A percentile compares a stretch with the other conserved stretches of the same genome.
Conservation (phyloP, 2,797 vertebrate species). For the Onychomys torridus region DNA sequence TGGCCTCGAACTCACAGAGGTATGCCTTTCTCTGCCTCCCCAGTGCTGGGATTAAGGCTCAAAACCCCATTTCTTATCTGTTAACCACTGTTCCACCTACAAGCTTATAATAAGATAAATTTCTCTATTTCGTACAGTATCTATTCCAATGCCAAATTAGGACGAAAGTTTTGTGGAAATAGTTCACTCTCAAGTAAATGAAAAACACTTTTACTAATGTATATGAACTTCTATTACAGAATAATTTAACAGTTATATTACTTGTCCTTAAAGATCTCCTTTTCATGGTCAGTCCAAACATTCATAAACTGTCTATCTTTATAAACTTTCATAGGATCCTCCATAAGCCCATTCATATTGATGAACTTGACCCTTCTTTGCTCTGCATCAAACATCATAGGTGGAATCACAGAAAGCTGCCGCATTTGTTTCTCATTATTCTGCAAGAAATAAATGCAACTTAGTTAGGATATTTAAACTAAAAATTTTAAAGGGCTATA, state of each 20-base stretch:
- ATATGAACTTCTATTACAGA: constrained; percentile 27
- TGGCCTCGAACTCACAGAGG: not conserved
- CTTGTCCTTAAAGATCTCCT: constrained; percentile 99
- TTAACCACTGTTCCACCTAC: constrained; percentile 13
- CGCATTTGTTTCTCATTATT: constrained; percentile 99
- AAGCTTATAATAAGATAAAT: constrained; percentile 26
- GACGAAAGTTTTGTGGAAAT: not conserved
- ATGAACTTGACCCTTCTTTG: constrained; percentile 98
- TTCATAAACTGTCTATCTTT: constrained; percentile 99
- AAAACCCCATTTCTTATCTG: not conserved
- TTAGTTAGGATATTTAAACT: constrained; percentile 46
- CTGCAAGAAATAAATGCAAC: constrained; percentile 83
- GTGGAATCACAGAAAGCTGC: constrained; percentile 98
- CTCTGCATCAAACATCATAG: constrained; percentile 99
- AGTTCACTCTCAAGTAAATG: constrained; percentile 58
- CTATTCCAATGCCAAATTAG: constrained; percentile 35
- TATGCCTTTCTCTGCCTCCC: not conserved
- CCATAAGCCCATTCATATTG: constrained; percentile 99
- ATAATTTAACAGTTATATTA: constrained; percentile 87
- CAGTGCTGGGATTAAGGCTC: not conserved
- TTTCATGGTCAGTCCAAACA: constrained; percentile 99
- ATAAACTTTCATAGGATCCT: constrained; percentile 99
- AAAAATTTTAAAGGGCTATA: not conserved
- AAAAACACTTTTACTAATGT: constrained; percentile 32
- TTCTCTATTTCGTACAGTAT: not conserved